These are phyloP conservation scores for Cephus cinctus DNA, from an alignment of 1,140 invertebrate species.

Conservation along the genomic window DNA sequence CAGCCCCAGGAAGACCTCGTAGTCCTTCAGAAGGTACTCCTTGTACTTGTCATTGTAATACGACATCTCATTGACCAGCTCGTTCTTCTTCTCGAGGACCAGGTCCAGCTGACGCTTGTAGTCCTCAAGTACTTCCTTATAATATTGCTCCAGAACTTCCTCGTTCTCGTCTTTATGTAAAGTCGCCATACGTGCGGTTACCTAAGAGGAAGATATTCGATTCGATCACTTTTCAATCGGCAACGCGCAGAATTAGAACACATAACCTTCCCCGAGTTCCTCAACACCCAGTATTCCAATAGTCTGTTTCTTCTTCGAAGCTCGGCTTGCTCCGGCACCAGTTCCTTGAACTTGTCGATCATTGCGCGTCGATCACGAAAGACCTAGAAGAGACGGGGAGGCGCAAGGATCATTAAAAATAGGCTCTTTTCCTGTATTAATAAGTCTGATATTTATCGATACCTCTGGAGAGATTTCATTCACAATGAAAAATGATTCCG, in stretches of 20 bases:
- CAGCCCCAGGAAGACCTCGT: conserved; percentile 18
- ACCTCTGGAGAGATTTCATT: conserved; percentile 31
- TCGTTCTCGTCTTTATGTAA: neutral
- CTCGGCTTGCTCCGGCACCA: conserved; percentile 14
- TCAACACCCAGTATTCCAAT: conserved; percentile 23
- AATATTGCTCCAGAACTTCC: conserved; percentile 19
- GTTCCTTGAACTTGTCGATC: conserved; percentile 19
- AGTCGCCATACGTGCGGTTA: neutral
- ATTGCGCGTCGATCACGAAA: conserved; percentile 18
- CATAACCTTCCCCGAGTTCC: conserved; percentile 28
- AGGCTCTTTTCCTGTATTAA: too few species aligned
- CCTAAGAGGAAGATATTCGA: neutral
- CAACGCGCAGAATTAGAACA: neutral
- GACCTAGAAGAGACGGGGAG: conserved; percentile 13
- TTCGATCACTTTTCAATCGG: neutral
- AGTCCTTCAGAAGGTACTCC: too few species aligned
- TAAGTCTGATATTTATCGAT: conserved; percentile 35
- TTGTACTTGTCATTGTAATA: too few species aligned
- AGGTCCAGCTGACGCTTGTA: conserved; percentile 27
- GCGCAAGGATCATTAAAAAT: conserved; percentile 10
- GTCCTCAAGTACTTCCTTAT: conserved; percentile 18
- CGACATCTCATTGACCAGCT: too few species aligned
- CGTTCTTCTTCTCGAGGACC: conserved; percentile 12
- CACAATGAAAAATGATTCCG: conserved; percentile 22
- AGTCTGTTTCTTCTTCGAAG: conserved; percentile 24